A percentile compares a stretch with the other conserved stretches of the same genome.
These are phyloP conservation scores for Sitta carolinensis DNA, from an alignment of 2,797 vertebrate species.

Conservation along the genomic window DNA sequence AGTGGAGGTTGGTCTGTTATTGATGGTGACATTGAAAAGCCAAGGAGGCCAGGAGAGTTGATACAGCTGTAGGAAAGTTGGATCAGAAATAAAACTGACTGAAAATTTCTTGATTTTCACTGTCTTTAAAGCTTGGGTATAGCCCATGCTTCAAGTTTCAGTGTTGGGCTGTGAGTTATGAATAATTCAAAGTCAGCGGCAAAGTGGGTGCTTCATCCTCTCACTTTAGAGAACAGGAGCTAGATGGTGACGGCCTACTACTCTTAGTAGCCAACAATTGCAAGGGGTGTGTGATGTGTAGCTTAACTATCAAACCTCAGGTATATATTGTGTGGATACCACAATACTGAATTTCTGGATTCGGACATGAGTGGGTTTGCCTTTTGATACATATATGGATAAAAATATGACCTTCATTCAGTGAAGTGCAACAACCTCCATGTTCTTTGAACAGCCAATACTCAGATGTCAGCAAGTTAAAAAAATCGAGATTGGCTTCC, in stretches of 20 bases:
- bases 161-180: fast-evolving
- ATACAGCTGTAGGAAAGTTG: fast-evolving
- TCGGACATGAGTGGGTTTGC: background rate
- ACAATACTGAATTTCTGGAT: background rate
- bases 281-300: background rate
- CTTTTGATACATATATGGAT: background rate
- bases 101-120: background rate
- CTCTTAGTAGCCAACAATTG: background rate
- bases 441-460: background rate
- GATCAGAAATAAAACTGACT: background rate
- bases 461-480: background rate
- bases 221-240: background rate
- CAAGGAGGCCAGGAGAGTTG: background rate
- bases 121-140: background rate
- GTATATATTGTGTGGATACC: background rate
- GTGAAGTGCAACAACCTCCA: background rate
- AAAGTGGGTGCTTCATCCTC: background rate
- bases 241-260: background rate
- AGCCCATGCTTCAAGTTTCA: background rate
- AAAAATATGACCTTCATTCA: background rate
- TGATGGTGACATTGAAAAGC: background rate
- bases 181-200: background rate
- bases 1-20: background rate
- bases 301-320: background rate
- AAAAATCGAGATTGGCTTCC: background rate